A percentile compares a stretch with the other conserved stretches of the same genome.
Conservation (phyloP, 2,888 invertebrate genomes). For the Ommatoiulus sabulosus region DNA sequence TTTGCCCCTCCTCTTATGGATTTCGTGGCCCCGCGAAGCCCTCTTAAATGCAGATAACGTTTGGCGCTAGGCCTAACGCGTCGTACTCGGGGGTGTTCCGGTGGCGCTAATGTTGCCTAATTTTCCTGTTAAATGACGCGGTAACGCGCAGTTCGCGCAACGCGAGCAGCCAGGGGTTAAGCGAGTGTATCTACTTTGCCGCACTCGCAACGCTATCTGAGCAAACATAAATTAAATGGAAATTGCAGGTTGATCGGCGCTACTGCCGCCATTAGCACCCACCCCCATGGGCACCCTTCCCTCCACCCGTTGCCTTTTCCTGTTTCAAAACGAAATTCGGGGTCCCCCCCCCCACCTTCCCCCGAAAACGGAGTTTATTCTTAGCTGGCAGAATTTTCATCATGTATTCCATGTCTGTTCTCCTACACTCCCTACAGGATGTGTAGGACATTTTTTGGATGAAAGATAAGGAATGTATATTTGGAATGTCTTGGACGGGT, state of each 20-base stretch:
- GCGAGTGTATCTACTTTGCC: not conserved
- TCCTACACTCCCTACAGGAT: too few relatives aligned
- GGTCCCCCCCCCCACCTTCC: too few relatives aligned
- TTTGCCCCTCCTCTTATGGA: not conserved
- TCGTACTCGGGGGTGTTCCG: not conserved
- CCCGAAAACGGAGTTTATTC: too few relatives aligned
- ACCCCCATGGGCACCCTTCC: not conserved
- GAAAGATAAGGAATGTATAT: too few relatives aligned
- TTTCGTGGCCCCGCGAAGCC: not conserved
- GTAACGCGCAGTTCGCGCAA: not conserved
- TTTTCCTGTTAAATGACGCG: slow-evolving; percentile 35
- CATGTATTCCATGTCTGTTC: too few relatives aligned
- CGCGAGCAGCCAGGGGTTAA: not conserved
- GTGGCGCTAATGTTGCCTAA: slow-evolving; percentile 24
- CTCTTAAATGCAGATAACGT: not conserved
- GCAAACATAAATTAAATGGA: not conserved
- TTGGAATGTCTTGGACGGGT: too few relatives aligned
- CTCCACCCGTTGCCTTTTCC: too few relatives aligned
- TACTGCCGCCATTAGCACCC: not conserved
- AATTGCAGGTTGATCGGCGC: slow-evolving; percentile 8
- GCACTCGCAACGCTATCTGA: not conserved
- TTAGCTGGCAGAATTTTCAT: too few relatives aligned
- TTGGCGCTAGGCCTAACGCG: not conserved
- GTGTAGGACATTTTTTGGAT: too few relatives aligned
- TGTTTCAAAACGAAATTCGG: too few relatives aligned